Base-by-base conservation (phyloP, 2,888 invertebrate species). In the Polydrusus cervinus region DNA sequence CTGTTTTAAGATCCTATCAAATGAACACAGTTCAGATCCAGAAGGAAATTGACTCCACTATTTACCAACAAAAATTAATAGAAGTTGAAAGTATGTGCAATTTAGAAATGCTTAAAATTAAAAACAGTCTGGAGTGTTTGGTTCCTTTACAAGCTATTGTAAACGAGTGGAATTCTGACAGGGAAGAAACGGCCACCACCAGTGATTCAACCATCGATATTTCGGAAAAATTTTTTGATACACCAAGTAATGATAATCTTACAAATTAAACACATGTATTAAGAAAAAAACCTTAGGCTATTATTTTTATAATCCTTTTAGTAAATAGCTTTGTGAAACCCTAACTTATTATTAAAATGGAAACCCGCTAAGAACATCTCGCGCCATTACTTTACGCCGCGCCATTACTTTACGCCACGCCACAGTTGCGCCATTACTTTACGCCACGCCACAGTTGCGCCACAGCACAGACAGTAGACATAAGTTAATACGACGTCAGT, bases 61-160 rank as follows among this genome's bases (percentile, higher is more conserved):
- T 76, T 45, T 81, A 80, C 65, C 72, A 78, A 55, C 68, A 76
- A 25, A 76, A 80, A 76, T 55, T 81, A 16, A 16, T 51, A 8
- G 79, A 81, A 70, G 79, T 80, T 1, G 79, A 79, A 38, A 74
- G 61, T 49, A 75, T 81, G 74, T 81, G 80, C 43, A 78, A 75
- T 62, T 55, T 77, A 57, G 81, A 81, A 68, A 65, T 81, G 71
- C 53, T 74, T 34, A 80, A 76, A 64, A 78, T 81, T n/a, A 71
- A 76, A 43, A 73, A 76, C n/a, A 81, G 79, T 60, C 68, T 80
- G 60, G 77, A 72, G 8, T 73, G 72, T 30, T 62, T 81, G 51
- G 75, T 76, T 10, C 80, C 81, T 9, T 69, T 81, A 43, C 75
- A 76, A 73, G 77, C 78, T 7, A 80, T 79, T 43, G 79, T 76